Evolutionary conservation across 2,797 vertebrate genomes (phyloP).

Genomic region (Cossypha dichroa): DNA sequence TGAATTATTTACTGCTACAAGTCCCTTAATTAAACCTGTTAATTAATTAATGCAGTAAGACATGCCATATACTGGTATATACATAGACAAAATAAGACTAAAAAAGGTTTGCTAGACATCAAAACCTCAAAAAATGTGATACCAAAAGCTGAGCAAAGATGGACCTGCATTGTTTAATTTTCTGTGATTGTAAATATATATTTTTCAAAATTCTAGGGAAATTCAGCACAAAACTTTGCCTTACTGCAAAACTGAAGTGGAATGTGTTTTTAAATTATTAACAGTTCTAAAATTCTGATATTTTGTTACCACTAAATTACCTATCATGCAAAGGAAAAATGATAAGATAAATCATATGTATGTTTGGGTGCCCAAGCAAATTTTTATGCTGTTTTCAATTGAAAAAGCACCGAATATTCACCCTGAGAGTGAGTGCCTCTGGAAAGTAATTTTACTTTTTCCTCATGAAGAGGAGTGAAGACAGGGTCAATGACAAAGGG

Average conservation of each 20-base stretch:
- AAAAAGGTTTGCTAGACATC: neutral
- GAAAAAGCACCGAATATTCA: neutral
- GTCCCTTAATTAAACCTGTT: neutral
- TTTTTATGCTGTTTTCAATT: neutral
- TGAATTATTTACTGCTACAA: neutral
- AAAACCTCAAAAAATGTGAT: neutral
- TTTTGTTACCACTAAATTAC: neutral
- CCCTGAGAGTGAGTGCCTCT: neutral
- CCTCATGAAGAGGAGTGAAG: neutral
- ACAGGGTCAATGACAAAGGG: neutral
- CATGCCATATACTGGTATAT: neutral
- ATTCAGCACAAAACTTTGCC: neutral
- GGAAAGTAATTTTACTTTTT: neutral
- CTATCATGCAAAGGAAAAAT: neutral
- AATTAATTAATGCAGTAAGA: neutral
- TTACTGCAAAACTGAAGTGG: neutral
- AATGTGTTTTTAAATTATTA: neutral
- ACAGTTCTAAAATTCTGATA: neutral
- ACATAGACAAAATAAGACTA: neutral
- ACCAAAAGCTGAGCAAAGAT: neutral
- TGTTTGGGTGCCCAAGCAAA: neutral
- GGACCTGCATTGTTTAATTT: neutral
- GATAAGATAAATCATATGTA: neutral
- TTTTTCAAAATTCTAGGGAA: neutral
- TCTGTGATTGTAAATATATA: neutral